Base-by-base conservation (phyloP, 2,888 invertebrate genomes). In the Diaperis boleti region DNA sequence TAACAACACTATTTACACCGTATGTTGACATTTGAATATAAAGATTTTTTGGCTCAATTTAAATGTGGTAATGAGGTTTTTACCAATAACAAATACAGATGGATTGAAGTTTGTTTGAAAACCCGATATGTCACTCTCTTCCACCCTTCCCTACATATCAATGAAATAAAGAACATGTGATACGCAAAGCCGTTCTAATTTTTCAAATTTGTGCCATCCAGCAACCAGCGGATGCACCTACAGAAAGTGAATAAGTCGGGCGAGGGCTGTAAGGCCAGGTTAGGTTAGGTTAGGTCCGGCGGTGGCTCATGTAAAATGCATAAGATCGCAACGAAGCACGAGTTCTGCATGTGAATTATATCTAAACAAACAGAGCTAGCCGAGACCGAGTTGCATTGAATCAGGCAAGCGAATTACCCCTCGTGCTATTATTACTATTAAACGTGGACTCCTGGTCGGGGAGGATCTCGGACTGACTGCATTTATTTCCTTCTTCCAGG, bases 271-370 rank as follows among this genome's bases (percentile, higher is more conserved):
- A 76, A 76, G 78, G 77, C 79, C 77, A 77, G 74, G 80, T 82
- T 82, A 79, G 78, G 82, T 79, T 78, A 81, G 81, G 81, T 81
- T 81, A 81, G 80, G 81, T 79, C 78, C 79, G 77, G 76, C 77
- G 77, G 75, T 74, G n/a, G 79, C 86, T 87, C 87, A 86, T 87
- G 86, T 85, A 85, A 86, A 86, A 87, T 87, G 87, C 86, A 87
- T 86, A 85, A 86, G 86, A 84, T 84, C 81, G 79, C 76, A 75
- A 71, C 73, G 69, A 66, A 74, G 78, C 76, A 81, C 81, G 81
- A 78, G 78, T 76, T 75, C 81, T 79, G 81, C 81, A 82, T 82
- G 78, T 81, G 78, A 82, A 82, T 81, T 80, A 81, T 80, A 78
- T 78, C 81, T 81, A 81, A 81, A 81, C 80, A 81, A 81, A 81